Evolutionary conservation across 2,113 vertebrate species (phyloP), one percentile per base, ranked within the genome.

Genomic region (Nycticorax nycticorax): DNA sequence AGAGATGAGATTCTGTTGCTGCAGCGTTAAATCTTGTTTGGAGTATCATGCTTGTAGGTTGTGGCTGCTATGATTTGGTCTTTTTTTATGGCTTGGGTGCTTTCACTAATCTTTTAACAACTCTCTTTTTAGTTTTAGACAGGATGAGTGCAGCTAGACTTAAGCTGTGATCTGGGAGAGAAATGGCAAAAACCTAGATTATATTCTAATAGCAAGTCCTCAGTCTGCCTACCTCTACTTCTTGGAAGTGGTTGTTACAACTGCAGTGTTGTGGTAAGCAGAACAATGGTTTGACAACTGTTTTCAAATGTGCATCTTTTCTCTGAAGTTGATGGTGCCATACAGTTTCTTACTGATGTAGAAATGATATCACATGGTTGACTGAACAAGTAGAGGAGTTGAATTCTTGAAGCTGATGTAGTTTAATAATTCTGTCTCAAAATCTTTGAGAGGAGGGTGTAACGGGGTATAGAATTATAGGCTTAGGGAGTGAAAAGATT

Each of bases 311-410:
- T 33, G 2, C 9, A 2, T 22, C 8, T 75, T 53, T 71, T 77
- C 16, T 67, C 22, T 78, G 30, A 39, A 56, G 17, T 26, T 75
- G 43, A 33, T 62, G 30, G 35, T 76, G 15, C 57, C 9, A 1
- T n/a, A 8, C 7, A 2, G 0, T 47, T 60, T 48, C 4, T 17
- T 59, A 30, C 22, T 37, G 30, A 41, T 33, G 14, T 30, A 60
- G 57, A 76, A 92, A 53, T 45, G 1, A 0, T 56, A 32, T 2
- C 62, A 10, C 1, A 0, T 35, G 19, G 4, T 37, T 55, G 35
- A 21, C 17, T 32, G 22, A 78, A 37, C 26, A 69, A 72, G 26
- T 22, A 78, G 43, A 68, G 47, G 43, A 89, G 18, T 19, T 78
- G 64, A 45, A 37, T 67, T 67, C 26, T 55, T 81, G 47, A 84